Percentiles rank a stretch among this genome's conserved stretches.
Conservation (phyloP, 2,888 invertebrate genomes). For the Oegoconia quadripuncta region DNA sequence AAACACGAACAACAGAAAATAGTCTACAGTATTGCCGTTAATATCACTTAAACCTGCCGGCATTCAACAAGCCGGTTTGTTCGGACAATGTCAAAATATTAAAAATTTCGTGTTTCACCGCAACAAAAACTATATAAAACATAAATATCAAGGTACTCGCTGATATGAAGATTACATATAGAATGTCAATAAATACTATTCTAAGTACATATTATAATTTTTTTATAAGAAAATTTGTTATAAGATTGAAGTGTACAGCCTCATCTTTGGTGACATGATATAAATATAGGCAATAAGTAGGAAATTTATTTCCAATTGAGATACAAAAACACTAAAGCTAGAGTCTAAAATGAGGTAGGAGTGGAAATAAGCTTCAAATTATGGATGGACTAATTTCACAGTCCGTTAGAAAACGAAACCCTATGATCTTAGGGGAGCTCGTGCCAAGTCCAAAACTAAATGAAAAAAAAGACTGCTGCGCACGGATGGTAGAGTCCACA, state of each 20-base stretch:
- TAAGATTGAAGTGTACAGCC: slow-evolving; percentile 50
- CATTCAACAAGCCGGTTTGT: too few relatives aligned
- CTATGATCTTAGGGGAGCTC: not conserved
- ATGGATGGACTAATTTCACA: slow-evolving; percentile 46
- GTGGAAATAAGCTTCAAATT: slow-evolving; percentile 46
- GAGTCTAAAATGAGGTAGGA: slow-evolving; percentile 74
- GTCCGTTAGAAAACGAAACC: slow-evolving; percentile 25
- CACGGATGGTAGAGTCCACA: not conserved
- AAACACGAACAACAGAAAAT: slow-evolving; percentile 5
- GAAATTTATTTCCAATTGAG: slow-evolving; percentile 38
- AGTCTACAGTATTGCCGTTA: not conserved
- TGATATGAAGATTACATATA: slow-evolving; percentile 55
- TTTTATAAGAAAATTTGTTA: slow-evolving; percentile 30
- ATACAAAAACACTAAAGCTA: slow-evolving; percentile 50
- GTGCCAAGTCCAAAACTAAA: not conserved
- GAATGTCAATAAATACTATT: not conserved
- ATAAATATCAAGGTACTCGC: slow-evolving; percentile 47
- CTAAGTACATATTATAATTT: slow-evolving; percentile 7
- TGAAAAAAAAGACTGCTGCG: not conserved
- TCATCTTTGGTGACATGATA: slow-evolving; percentile 68
- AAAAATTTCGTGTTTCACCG: slow-evolving; percentile 8
- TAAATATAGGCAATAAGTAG: slow-evolving; percentile 36
- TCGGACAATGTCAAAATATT: too few relatives aligned
- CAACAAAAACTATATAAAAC: slow-evolving; percentile 20
- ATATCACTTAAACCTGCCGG: too few relatives aligned